Percentiles rank a stretch among this genome's conserved stretches.
Conservation (phyloP, 1,140 invertebrate species). For the Latrodectus geometricus region DNA sequence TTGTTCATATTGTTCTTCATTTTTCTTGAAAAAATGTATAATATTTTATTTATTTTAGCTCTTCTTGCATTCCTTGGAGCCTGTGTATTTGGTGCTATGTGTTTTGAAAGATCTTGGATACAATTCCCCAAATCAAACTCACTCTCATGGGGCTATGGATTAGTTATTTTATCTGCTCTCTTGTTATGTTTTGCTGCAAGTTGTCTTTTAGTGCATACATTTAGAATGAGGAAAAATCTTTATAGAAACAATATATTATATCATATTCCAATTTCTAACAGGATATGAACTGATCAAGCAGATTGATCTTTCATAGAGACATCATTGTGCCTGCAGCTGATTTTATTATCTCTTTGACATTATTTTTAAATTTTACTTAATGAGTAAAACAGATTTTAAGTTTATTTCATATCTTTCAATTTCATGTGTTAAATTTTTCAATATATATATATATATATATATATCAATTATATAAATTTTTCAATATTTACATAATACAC, state of each 20-base stretch:
- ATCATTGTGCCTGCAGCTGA: no score
- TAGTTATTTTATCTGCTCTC: slow-evolving; percentile 86
- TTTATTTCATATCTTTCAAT: no score
- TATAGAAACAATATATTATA: slow-evolving; percentile 28
- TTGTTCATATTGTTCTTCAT: no score
- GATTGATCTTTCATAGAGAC: no score
- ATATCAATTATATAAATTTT: no score
- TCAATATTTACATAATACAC: no score
- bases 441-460: no score
- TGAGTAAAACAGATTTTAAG: no score
- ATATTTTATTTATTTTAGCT: slow-evolving; percentile 50
- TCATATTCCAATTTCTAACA: slow-evolving; percentile 27
- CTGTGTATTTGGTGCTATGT: slow-evolving; percentile 88
- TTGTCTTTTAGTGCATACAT: slow-evolving; percentile 15
- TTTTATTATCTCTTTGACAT: no score
- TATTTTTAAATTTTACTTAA: no score
- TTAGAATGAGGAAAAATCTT: slow-evolving; percentile 23
- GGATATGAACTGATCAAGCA: background rate
- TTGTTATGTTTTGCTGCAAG: slow-evolving; percentile 77
- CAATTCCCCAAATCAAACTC: slow-evolving; percentile 96
- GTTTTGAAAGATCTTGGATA: slow-evolving; percentile 91
- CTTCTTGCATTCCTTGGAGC: slow-evolving; percentile 78
- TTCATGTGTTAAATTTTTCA: no score
- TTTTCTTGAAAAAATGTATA: background rate
- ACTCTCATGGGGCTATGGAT: slow-evolving; percentile 92